Evolutionary conservation across 2,113 vertebrate species (phyloP), one percentile per base, ranked within the genome.

Genomic region (Copsychus sechellarum): DNA sequence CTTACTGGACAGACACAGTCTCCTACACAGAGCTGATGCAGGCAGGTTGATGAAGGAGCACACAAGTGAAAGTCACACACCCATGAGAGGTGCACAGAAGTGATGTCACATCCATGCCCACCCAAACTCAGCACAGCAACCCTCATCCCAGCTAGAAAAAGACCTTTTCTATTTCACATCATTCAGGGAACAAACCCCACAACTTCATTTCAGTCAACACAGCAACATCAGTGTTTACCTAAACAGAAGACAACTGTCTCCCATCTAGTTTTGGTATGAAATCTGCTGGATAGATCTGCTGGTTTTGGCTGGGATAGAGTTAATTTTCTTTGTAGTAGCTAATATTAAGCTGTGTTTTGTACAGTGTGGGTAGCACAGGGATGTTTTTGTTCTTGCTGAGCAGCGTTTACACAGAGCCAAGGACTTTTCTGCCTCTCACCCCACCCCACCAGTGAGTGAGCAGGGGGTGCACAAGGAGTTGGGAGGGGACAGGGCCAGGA

Each of bases 11-110:
- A 65, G 45, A 26, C 6, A n/a, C 12, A 29, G 8, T 61, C 29
- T 28, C 56, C 40, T 29, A 34, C 20, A 43, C 0, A 0, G 14
- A 71, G 34, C 8, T 77, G 48, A 50, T 64, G 48, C 21, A 84
- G 38, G 6, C 34, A 45, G 19, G 21, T n/a, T 31, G 56, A 28
- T 3, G 19, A 42, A 73, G 24, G 65, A 88, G 20, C 40, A 14
- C 22, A 48, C 31, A 89, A 33, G 7, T 25, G 17, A 56, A 87
- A 66, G 60, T 50, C 43, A 31, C 31, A n/a, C 38, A 43, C 8
- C 31, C 11, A 8, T 53, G 47, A 51, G 51, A 22, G 14, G 33
- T 84, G n/a, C 45, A 12, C 9, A 48, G 38, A 72, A 25, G 14
- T 40, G 33, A 85, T 31, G 13, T 33, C n/a, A 48, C 14, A 51